Base-by-base conservation (phyloP, 2,888 invertebrate genomes). In the Cosmia trapezina region DNA sequence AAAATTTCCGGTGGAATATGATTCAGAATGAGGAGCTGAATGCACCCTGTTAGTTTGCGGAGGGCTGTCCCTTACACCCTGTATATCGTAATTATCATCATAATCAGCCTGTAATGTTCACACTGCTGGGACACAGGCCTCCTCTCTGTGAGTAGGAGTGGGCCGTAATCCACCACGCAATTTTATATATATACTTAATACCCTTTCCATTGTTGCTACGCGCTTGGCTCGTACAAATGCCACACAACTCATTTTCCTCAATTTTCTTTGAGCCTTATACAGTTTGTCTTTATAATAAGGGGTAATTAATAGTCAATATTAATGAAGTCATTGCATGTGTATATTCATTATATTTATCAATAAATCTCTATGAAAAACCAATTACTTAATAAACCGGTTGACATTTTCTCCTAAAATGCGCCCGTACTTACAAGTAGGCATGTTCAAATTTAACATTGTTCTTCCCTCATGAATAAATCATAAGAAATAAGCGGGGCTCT, bases 381-480 rank as follows among this genome's bases (percentile, higher is more conserved):
- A 94, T 94, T 93, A 91, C 91, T 91, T 91, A 90, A 92, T 92
- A 91, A 92, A 93, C 90, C 91, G 92, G 92, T 93, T 92, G 93
- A 92, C 91, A 90, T 93, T 85, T 91, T 90, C 89, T 88, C 91
- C 89, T 90, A 90, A 92, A 93, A 92, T 91, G 90, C 90, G 89
- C 88, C 83, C 86, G 86, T 85, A 89, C n/a, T n/a, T n/a, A n/a
- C 91, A 90, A 93, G 92, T 91, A 90, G 93, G 94, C 94, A 92
- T 94, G 94, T 93, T 95, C 94, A 94, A 95, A 95, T 95, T 94
- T 93, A 92, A 92, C 94, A 91, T 92, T 92, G 91, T 90, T 91
- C 92, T 90, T 89, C 88, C 85, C 93, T 96, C 95, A 96, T 96
- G 96, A 96, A 96, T 96, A 96, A 96, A 96, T 96, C 96, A 96